Base-by-base conservation (phyloP, 1,140 invertebrate species). In the Solenopsis fugax region DNA sequence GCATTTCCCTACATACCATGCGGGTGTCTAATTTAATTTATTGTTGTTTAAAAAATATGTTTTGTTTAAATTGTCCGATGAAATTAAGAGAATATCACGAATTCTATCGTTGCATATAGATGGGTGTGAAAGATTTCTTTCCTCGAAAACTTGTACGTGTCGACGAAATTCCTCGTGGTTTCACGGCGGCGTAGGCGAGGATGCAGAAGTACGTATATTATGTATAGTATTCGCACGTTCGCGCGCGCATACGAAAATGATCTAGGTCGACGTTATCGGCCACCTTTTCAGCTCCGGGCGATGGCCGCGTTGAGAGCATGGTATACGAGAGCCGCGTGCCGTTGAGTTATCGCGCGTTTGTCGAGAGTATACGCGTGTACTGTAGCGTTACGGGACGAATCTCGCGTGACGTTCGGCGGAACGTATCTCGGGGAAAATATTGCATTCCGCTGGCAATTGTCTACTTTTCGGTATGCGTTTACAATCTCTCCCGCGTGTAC, bases 41-140 rank as follows among this genome's bases (percentile, higher is more conserved):
- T 45, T 5, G 41, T 45, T 9, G 3, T 29, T 24, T 13, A 29
- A 62, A 62, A 18, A 62, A 62, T 29, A 29, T 18, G 18, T 9
- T 34, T 24, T 29, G 34, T 24, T 45, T 34, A 13, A 52, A 80
- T 5, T 10, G 21, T 60, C 24, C 52, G 1, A 34, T 4, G 1
- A 12, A 21, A 13, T 3, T 29, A 18, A 34, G 5, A 54, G 16
- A n/a, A 48, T 29, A 16, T 34, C 16, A 29, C n/a, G n/a, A 54
- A 71, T 86, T 29, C 69, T 67, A 75, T 64, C 50, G 45, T 67
- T 45, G 6, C 34, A 18, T 89, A 86, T 72, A 86, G 73, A 76
- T 67, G 62, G 50, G 75, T 64, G 58, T 76, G 64, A 89, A 87
- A 87, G 76, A 89, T 89, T 78, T 84, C 65, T 80, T 69, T 13